A percentile compares a stretch with the other conserved stretches of the same genome.
These are phyloP conservation scores for Clytia hemisphaerica DNA, from an alignment of 30 jellyfish, hydroid and myxozoan genomes.

Conservation along the genomic window DNA sequence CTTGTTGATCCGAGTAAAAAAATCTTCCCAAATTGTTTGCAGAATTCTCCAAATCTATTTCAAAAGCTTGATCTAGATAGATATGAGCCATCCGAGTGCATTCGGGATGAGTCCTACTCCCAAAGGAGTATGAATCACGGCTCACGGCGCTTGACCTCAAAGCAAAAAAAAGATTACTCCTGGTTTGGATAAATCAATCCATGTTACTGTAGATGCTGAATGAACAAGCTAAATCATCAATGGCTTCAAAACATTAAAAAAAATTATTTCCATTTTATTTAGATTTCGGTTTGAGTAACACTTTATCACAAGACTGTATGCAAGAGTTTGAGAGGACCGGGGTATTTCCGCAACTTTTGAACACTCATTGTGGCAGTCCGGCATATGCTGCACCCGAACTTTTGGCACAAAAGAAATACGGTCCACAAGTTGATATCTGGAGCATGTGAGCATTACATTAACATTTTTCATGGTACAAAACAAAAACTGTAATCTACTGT, in stretches of 20 bases:
- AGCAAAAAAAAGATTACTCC: too few relatives aligned
- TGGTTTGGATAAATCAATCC: too few relatives aligned
- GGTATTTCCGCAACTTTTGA: slow-evolving; percentile 59
- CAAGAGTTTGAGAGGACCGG: slow-evolving; percentile 72
- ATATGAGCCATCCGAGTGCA: too few relatives aligned
- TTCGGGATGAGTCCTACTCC: too few relatives aligned
- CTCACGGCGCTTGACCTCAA: too few relatives aligned
- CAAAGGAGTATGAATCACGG: too few relatives aligned
- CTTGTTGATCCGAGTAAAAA: too few relatives aligned
- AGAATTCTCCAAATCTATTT: not conserved
- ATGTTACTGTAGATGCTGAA: too few relatives aligned
- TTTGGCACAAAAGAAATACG: slow-evolving; percentile 84
- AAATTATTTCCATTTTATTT: not conserved
- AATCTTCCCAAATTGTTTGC: too few relatives aligned
- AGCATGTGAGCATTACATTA: slow-evolving; percentile 63
- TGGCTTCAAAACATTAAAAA: not conserved
- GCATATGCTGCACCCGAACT: slow-evolving; percentile 98
- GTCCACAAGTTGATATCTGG: slow-evolving; percentile 99
- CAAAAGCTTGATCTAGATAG: too few relatives aligned
- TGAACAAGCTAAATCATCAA: not conserved
- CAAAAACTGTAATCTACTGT: too few relatives aligned
- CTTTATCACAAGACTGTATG: slow-evolving; percentile 46
- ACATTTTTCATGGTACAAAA: too few relatives aligned
- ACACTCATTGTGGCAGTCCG: slow-evolving; percentile 98
- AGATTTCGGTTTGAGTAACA: slow-evolving; percentile 93